These are phyloP conservation scores for Eilema griseolum DNA, from an alignment of 2,888 invertebrate species.

Conservation along the genomic window DNA sequence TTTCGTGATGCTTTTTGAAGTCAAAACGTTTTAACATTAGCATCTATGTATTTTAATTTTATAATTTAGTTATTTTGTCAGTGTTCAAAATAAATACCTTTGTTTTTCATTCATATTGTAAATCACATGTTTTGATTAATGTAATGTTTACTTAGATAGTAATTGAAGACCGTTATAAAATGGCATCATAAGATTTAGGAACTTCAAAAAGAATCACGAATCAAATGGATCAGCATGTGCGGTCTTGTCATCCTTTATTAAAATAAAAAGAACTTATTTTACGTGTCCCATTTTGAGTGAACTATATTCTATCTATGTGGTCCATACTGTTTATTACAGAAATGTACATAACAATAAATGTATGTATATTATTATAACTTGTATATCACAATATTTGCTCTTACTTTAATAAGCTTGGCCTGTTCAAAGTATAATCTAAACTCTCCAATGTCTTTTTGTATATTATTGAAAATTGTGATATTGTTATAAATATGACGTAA, in stretches of 20 bases:
- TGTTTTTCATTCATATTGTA: slow-evolving; percentile 20
- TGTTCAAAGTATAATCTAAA: slow-evolving; percentile 81
- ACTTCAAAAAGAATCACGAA: slow-evolving; percentile 50
- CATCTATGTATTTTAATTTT: slow-evolving; percentile 19
- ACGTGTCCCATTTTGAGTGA: slow-evolving; percentile 73
- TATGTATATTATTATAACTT: slow-evolving; percentile 67
- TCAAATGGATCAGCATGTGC: slow-evolving; percentile 40
- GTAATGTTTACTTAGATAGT: slow-evolving; percentile 10
- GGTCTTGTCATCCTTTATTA: slow-evolving; percentile 72
- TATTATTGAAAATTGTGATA: slow-evolving; percentile 87
- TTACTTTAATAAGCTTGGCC: slow-evolving; percentile 84
- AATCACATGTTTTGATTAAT: slow-evolving; percentile 36
- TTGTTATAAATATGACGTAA: slow-evolving; percentile 80
- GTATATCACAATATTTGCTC: slow-evolving; percentile 76
- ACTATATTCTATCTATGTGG: slow-evolving; percentile 68
- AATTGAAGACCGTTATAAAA: slow-evolving; percentile 9
- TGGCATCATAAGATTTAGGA: slow-evolving; percentile 1
- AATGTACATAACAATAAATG: slow-evolving; percentile 71
- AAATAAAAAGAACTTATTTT: slow-evolving; percentile 56
- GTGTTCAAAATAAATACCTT: background rate
- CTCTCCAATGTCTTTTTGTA: slow-evolving; percentile 82
- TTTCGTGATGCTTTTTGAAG: slow-evolving; percentile 49
- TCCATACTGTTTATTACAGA: slow-evolving; percentile 65
- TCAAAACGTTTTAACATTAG: slow-evolving; percentile 29
- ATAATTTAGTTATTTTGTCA: background rate